Evolutionary conservation across 1,140 invertebrate species (phyloP).

Genomic region (Acromyrmex heyeri): DNA sequence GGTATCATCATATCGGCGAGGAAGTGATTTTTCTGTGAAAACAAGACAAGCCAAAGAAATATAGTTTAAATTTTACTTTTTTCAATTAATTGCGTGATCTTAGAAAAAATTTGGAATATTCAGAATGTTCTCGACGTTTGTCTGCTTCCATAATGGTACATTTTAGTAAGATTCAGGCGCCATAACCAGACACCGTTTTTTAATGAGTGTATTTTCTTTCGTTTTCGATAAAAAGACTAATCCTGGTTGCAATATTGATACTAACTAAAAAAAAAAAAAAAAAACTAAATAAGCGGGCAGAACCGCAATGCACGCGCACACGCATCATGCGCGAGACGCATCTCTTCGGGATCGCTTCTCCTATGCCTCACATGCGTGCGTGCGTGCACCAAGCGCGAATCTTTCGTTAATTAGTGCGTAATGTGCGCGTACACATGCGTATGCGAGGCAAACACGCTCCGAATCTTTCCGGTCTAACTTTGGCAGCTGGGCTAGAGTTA

Average conservation of each 20-base stretch:
- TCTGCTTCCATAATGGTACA: slow-evolving; percentile 63
- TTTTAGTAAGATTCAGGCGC: slow-evolving; percentile 84
- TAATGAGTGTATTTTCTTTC: slow-evolving; percentile 80
- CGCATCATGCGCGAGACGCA: slow-evolving; percentile 46
- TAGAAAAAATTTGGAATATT: neutral
- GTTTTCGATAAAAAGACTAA: slow-evolving; percentile 80
- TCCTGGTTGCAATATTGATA: slow-evolving; percentile 82
- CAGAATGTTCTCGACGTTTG: neutral
- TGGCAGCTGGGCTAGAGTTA: slow-evolving; percentile 83
- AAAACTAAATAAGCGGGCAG: slow-evolving; percentile 60
- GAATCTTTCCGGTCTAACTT: slow-evolving; percentile 78
- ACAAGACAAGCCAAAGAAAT: neutral
- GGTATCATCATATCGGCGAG: neutral
- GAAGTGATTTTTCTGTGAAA: neutral
- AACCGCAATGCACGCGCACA: slow-evolving; percentile 65
- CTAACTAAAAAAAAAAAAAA: slow-evolving; percentile 73
- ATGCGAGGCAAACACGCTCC: slow-evolving; percentile 75
- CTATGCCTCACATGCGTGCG: slow-evolving; percentile 1
- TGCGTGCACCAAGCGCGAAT: slow-evolving; percentile 60
- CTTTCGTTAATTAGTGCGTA: slow-evolving; percentile 43
- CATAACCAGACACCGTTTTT: slow-evolving; percentile 78
- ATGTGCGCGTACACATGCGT: slow-evolving; percentile 63
- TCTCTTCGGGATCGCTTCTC: neutral
- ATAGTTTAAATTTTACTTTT: neutral
- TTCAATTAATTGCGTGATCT: slow-evolving; percentile 4